Base-by-base conservation (phyloP, 2,888 invertebrate species). In the Glyphotaelius pellucidus region DNA sequence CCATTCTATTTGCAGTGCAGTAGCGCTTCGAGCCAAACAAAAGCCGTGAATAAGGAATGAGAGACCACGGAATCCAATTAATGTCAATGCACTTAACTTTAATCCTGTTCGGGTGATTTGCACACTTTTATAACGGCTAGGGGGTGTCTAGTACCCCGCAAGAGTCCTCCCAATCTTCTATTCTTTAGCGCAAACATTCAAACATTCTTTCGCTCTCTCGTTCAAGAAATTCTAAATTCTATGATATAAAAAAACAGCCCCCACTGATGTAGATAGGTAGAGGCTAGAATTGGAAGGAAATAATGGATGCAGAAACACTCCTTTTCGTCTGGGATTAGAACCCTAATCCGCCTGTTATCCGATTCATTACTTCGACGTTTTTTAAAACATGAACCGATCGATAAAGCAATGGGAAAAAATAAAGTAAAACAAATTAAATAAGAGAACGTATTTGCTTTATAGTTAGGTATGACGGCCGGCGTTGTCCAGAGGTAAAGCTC, bases 51-150 rank as follows among this genome's bases (percentile, higher is more conserved):
- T 80, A 91, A 90, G 84, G 85, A 88, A 90, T 81, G 88, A 67
- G 87, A 90, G 91, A 90, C 91, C 92, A 80, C 92, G 80, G 92
- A 92, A 93, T 93, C 92, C 93, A 93, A 93, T 93, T 93, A 93
- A 92, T 92, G 92, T 91, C 91, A 89, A 89, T 91, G 92, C 92
- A 92, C 93, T 93, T 93, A 93, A 91, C 91, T 90, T 87, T 92
- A 93, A 93, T 93, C 93, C 93, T 81, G 87, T 89, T 86, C 90
- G 91, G 90, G 92, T 90, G 93, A 93, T 93, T 93, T 92, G 90
- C 90, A 67, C 90, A 90, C 90, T 52, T 90, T 90, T 90, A 67
- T 90, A 89, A 90, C 90, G 67, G 25, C 84, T 19, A 67, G 42
- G 47, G 84, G 52, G 35, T 42, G 90, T 9, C 52, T 31, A 80